A percentile compares a stretch with the other conserved stretches of the same genome.
These are phyloP conservation scores for Apostichopus parvimensis DNA, from an alignment of 35 echinoderm and acorn worm species.

Conservation along the genomic window DNA sequence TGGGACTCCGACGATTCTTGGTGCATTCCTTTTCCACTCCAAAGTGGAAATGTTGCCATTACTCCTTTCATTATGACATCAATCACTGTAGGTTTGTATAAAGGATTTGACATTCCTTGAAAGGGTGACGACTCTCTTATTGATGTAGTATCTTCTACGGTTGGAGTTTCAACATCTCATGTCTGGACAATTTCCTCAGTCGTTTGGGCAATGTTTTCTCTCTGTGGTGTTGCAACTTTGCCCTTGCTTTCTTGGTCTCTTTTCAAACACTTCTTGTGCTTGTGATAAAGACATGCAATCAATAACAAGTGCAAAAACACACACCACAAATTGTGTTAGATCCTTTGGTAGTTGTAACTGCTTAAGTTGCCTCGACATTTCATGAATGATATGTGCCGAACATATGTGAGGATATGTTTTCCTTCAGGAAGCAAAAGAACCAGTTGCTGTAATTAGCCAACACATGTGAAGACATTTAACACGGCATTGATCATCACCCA, in stretches of 20 bases:
- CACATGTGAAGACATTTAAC: neutral
- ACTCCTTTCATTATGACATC: neutral
- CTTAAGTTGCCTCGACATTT: neutral
- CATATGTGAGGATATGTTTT: constrained; percentile 37
- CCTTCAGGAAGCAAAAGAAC: no score
- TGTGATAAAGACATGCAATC: neutral
- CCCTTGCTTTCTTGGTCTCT: neutral
- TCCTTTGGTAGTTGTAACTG: neutral
- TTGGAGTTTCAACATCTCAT: no score
- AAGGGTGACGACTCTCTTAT: neutral
- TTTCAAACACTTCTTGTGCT: neutral
- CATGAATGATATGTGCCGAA: neutral
- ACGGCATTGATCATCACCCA: constrained; percentile 13
- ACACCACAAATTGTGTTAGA: neutral
- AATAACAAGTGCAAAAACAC: neutral
- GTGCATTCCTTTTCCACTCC: neutral
- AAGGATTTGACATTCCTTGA: neutral
- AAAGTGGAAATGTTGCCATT: neutral
- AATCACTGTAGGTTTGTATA: neutral
- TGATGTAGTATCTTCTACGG: neutral
- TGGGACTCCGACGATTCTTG: neutral
- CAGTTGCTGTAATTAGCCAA: neutral
- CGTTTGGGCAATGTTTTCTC: neutral
- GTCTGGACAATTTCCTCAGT: no score
- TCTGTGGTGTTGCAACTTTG: neutral